These are phyloP conservation scores for Adelosebastes latens DNA, from an alignment of 2,797 vertebrate genomes.

Conservation along the genomic window DNA sequence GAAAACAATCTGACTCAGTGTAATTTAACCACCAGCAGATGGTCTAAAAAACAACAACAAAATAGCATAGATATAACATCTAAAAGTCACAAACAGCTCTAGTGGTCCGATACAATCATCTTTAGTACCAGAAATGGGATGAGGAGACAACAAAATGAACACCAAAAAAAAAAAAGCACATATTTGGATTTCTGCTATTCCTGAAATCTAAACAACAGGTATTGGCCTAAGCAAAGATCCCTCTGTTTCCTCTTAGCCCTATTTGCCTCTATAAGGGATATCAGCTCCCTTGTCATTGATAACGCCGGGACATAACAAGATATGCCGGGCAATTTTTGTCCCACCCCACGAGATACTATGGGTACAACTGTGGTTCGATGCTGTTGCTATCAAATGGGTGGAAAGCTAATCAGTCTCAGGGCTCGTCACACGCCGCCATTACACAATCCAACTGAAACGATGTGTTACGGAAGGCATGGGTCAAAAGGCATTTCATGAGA, in stretches of 20 bases:
- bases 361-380: constrained; percentile 53
- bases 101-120: constrained; percentile 83
- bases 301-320: constrained; percentile 33
- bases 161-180: constrained; percentile 67
- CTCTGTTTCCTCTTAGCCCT: constrained; percentile 67
- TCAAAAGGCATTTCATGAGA: constrained; percentile 85
- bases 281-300: constrained; percentile 42
- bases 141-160: constrained; percentile 66
- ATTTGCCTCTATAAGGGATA: constrained; percentile 48
- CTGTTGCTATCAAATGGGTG: constrained; percentile 48
- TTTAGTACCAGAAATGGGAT: constrained; percentile 80
- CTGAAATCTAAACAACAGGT: constrained; percentile 78
- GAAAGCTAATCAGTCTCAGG: constrained; percentile 60
- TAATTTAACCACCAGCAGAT: constrained; percentile 70
- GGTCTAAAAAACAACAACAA: constrained; percentile 24
- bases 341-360: constrained; percentile 36
- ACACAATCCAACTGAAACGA: constrained; percentile 75
- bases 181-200: constrained; percentile 84
- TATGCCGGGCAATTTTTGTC: constrained; percentile 22
- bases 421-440: constrained; percentile 62
- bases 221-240: constrained; percentile 74
- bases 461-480: constrained; percentile 81
- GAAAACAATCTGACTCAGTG: constrained; percentile 76
- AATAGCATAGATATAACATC: constrained; percentile 75
- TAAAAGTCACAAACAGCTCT: constrained; percentile 81